Conservation (phyloP, 1,140 invertebrate genomes). For the Platorchestia sp. region DNA sequence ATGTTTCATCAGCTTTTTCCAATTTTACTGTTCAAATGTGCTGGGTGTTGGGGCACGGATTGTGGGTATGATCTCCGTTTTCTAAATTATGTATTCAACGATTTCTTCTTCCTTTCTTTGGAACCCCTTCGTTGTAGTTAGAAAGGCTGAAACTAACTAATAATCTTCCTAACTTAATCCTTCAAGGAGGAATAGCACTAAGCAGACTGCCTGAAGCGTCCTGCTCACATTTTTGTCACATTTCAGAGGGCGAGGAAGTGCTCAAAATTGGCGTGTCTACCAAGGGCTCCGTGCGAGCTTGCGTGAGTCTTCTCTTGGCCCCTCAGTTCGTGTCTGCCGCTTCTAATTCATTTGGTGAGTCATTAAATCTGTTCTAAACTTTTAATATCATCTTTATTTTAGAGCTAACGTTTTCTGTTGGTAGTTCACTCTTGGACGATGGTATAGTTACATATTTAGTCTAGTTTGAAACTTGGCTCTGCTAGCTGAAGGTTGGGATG, state of each 20-base stretch:
- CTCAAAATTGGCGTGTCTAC: slow-evolving; percentile 65
- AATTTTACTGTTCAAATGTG: no score
- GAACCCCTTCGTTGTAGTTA: no score
- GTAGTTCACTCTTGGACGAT: neutral
- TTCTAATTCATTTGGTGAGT: neutral
- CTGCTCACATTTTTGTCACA: neutral
- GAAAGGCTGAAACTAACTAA: no score
- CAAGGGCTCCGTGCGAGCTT: slow-evolving; percentile 64
- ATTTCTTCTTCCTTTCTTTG: no score
- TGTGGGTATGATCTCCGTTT: no score
- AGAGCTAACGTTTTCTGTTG: neutral
- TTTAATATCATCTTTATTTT: neutral
- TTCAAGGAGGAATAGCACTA: no score
- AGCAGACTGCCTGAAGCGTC: no score
- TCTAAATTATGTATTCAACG: no score
- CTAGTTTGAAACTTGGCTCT: neutral
- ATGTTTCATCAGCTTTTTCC: no score
- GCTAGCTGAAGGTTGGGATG: neutral
- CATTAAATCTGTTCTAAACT: neutral
- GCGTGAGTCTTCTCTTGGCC: slow-evolving; percentile 63
- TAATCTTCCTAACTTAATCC: no score
- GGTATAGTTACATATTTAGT: neutral
- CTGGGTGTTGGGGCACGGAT: no score
- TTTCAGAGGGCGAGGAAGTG: slow-evolving; percentile 69
- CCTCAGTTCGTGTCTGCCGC: slow-evolving; percentile 56